Conservation (phyloP, 2,888 invertebrate genomes). For the Nemotelus nigrinus region DNA sequence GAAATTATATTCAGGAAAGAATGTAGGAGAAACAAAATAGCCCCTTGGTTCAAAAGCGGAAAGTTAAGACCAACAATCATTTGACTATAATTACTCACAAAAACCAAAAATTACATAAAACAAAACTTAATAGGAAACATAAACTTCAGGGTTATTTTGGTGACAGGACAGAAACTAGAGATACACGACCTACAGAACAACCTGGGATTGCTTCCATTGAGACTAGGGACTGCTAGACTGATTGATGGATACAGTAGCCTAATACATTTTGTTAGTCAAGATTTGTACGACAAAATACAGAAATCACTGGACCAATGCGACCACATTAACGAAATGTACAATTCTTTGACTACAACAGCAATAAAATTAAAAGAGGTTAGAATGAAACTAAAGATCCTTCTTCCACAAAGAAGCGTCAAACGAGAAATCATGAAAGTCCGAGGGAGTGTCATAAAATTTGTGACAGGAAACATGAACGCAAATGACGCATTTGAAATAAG, state of each 20-base stretch:
- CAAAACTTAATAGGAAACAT: not conserved
- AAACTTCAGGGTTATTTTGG: not conserved
- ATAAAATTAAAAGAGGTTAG: not conserved
- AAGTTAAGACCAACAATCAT: not conserved
- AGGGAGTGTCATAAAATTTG: not conserved
- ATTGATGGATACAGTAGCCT: too few relatives aligned
- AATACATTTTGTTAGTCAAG: too few relatives aligned
- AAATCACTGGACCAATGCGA: not conserved
- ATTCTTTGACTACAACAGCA: not conserved
- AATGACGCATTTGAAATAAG: not conserved
- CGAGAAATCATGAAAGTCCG: not conserved
- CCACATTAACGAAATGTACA: not conserved
- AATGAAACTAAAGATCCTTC: not conserved
- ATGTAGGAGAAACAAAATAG: conserved; percentile 3
- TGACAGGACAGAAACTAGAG: not conserved
- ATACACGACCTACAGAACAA: conserved; percentile 21
- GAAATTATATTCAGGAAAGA: conserved; percentile 4
- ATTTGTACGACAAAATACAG: not conserved
- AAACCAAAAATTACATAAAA: conserved; percentile 11
- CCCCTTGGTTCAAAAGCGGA: not conserved
- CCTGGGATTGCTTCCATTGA: conserved; percentile 2
- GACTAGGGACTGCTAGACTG: not conserved
- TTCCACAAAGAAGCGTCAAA: not conserved
- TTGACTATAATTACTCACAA: not conserved
- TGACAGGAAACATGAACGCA: not conserved